Evolutionary conservation across 2,888 invertebrate genomes (phyloP).

Genomic region (Plusia festucae): DNA sequence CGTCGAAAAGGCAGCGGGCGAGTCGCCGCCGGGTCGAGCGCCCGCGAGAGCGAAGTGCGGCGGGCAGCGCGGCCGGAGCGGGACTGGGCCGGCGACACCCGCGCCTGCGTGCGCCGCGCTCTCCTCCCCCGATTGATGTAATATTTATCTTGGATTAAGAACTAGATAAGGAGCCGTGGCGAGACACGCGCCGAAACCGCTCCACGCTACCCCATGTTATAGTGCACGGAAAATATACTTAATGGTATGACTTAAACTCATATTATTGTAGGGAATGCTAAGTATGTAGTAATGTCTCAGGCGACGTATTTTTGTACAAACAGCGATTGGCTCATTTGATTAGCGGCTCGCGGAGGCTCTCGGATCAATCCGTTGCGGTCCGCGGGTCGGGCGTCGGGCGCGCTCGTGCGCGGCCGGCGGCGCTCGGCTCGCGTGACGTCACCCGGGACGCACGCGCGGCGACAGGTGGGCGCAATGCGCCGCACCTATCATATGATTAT

Average conservation of each 20-base stretch:
- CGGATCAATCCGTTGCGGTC: conserved; percentile 82
- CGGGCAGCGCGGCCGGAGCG: conserved; percentile 85
- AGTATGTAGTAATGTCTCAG: conserved; percentile 26
- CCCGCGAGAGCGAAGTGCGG: conserved; percentile 80
- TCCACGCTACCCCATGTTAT: conserved; percentile 39
- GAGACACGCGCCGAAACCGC: conserved; percentile 65
- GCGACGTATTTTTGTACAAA: conserved; percentile 54
- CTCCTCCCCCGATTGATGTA: conserved; percentile 87
- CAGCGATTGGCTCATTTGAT: conserved; percentile 71
- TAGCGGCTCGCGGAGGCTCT: conserved; percentile 68
- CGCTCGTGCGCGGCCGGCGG: conserved; percentile 64
- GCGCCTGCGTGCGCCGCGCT: conserved; percentile 72
- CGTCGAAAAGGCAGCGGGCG: conserved; percentile 74
- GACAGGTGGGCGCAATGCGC: conserved; percentile 89
- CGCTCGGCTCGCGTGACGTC: conserved; percentile 80
- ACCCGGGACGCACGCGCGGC: conserved; percentile 86
- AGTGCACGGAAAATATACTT: conserved; percentile 35
- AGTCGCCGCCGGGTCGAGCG: conserved; percentile 82
- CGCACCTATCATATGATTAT: conserved; percentile 88
- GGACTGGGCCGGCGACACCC: conserved; percentile 80
- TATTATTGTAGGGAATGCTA: conserved; percentile 19
- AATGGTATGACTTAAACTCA: conserved; percentile 12
- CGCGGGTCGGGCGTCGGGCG: conserved; percentile 63
- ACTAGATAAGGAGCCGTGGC: conserved; percentile 81
- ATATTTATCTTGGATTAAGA: conserved; percentile 89